phyloP scores from a whole-genome alignment of 2,113 vertebrate species.

The Camelus bactrianus region DNA sequence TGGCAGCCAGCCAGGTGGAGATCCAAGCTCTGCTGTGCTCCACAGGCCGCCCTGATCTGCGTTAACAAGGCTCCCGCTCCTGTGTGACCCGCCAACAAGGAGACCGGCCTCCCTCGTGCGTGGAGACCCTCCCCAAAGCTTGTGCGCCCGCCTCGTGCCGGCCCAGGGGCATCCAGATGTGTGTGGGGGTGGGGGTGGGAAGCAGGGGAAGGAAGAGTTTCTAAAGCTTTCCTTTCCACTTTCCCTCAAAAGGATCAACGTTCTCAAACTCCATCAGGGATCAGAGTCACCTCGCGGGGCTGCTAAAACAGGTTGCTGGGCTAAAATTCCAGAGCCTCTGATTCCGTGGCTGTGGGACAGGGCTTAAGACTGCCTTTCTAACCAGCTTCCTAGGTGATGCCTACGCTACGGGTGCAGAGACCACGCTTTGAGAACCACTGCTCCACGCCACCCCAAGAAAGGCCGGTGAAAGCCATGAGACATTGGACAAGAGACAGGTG shows the following conservation, averaged over 20 bases:
- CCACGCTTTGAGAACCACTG: background rate
- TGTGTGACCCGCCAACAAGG: slow-evolving; percentile 47
- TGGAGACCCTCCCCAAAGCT: slow-evolving; percentile 30
- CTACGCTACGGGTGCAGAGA: background rate
- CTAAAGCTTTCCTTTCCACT: background rate
- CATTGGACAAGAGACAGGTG: background rate
- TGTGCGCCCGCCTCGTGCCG: background rate
- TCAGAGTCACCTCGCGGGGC: background rate
- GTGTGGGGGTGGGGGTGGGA: too few species aligned
- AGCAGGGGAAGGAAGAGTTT: background rate
- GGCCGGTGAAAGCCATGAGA: background rate
- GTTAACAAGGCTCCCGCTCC: slow-evolving; percentile 56
- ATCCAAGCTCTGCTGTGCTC: slow-evolving; percentile 70
- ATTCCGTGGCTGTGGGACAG: background rate
- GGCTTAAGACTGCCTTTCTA: background rate
- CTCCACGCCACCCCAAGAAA: background rate
- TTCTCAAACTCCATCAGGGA: background rate
- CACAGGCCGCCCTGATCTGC: slow-evolving; percentile 63
- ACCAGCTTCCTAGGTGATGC: background rate
- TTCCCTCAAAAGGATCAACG: background rate
- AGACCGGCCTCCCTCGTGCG: background rate
- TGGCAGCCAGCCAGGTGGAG: slow-evolving; percentile 75
- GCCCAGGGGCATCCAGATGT: background rate
- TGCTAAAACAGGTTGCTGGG: background rate
- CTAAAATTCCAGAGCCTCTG: background rate